Evolutionary conservation across 2,797 vertebrate species (phyloP).

Genomic region (Hemibagrus guttatus): DNA sequence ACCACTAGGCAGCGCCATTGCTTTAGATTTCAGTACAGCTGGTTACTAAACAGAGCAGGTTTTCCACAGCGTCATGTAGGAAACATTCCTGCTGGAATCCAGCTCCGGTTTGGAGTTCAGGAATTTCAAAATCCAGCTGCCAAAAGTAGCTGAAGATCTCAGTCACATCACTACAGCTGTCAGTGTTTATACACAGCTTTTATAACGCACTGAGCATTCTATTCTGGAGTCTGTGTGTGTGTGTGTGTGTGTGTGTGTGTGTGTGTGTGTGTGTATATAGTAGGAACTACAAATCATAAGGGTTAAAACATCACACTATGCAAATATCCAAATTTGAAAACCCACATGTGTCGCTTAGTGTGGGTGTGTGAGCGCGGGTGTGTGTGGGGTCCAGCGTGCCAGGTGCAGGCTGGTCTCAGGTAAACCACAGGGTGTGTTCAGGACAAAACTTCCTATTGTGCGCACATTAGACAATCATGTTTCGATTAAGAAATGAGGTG

Average conservation of each 20-base stretch:
- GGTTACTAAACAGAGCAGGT: not conserved
- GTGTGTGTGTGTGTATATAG: not conserved
- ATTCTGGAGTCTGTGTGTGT: not conserved
- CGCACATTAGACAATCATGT: not conserved
- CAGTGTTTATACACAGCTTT: not conserved
- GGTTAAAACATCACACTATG: conserved; percentile 5
- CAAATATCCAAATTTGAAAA: conserved; percentile 33
- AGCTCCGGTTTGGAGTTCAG: not conserved
- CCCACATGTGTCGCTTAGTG: not conserved
- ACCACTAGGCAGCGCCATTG: conserved; percentile 66
- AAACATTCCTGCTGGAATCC: conserved; percentile 18
- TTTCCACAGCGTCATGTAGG: conserved; percentile 6
- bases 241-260: not conserved
- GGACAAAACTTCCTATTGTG: conserved; percentile 14
- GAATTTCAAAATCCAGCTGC: not conserved
- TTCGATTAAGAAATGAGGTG: not conserved
- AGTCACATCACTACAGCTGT: not conserved
- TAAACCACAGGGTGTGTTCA: conserved; percentile 27
- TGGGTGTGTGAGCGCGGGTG: not conserved
- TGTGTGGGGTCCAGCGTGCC: not conserved
- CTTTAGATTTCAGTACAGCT: not conserved
- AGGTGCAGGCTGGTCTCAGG: conserved; percentile 19
- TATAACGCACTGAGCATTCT: not conserved
- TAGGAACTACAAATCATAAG: not conserved
- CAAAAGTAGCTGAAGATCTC: not conserved